Evolutionary conservation across 2,797 vertebrate genomes (phyloP), one percentile per base, ranked within the genome.

Genomic region (Notamacropus eugenii): DNA sequence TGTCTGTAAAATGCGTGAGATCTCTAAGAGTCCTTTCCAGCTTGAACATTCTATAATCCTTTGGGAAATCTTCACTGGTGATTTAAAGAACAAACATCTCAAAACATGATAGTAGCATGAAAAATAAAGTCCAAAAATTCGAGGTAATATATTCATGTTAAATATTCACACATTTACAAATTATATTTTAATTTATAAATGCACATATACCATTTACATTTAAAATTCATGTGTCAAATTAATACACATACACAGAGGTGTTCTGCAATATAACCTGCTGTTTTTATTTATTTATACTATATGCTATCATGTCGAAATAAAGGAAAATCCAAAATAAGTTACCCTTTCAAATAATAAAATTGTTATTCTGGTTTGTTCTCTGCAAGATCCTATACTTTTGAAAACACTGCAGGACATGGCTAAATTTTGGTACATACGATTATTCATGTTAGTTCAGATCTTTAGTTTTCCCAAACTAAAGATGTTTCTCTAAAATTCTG

Each of bases 131-230:
- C 92, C 28, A 93, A 46, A 93, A 74, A 40, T 46, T 46, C 46
- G 6, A 16, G 8, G 9, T 40, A 82, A 40, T 2, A 50, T 27
- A 50, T 87, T 87, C 40, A 46, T 27, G 57, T 93, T 95, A 92
- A 92, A 31, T 74, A 24, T 87, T 50, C 24, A 87, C 9, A 50
- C 9, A 87, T 59, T 55, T 59, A 95, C 55, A 62, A 24, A 10
- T 34, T 91, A 92, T 27, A 50, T 57, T 93, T 96, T 92, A 82
- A 22, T 50, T 95, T 96, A 94, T 58, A 74, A 58, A 90, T 95
- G 3, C 82, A 56, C 56, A 91, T 58, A 10, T 28, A 90, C 24
- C 90, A 93, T 87, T 13, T 92, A 91, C 5, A 74, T 40, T 90
- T 50, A 95, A 96, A 93, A 91, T 11, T 0, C 24, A 95, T 54